Conservation (phyloP, 2,113 vertebrate species). For the Antechinus stuartii region DNA sequence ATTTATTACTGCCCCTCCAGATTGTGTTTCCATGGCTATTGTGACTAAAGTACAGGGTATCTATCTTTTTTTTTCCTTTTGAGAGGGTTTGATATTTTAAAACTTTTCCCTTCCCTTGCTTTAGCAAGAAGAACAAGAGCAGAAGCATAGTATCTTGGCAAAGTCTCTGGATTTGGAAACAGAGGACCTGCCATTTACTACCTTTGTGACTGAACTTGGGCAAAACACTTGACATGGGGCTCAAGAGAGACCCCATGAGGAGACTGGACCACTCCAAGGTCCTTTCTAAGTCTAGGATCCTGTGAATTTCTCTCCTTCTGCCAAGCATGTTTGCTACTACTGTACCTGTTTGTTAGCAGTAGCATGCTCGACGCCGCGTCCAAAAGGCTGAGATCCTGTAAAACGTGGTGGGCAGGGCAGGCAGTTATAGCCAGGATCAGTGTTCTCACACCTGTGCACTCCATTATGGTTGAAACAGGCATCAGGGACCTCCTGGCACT, state of each 20-base stretch:
- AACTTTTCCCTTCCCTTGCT: not conserved
- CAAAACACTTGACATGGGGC: not conserved
- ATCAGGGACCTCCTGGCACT: conserved; percentile 95
- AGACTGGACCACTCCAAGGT: not conserved
- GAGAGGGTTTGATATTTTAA: not conserved
- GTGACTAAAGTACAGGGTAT: not conserved
- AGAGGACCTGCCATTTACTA: not conserved
- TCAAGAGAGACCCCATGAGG: not conserved
- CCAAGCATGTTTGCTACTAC: not conserved
- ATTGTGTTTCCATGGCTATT: not conserved
- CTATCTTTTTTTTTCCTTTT: not conserved
- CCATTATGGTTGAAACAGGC: conserved; percentile 92
- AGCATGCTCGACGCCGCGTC: conserved; percentile 92
- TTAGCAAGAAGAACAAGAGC: not conserved
- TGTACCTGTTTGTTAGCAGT: conserved; percentile 94
- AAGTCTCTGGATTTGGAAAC: not conserved
- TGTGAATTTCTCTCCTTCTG: not conserved
- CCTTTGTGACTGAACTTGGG: not conserved
- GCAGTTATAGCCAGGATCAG: conserved; percentile 97
- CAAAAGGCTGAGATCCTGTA: conserved; percentile 94
- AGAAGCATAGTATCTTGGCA: not conserved
- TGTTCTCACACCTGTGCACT: conserved; percentile 95
- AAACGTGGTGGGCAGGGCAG: conserved; percentile 94
- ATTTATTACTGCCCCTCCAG: not conserved
- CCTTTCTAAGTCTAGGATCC: not conserved